Base-by-base conservation (phyloP, 1,140 invertebrate genomes). In the Aphaenogaster ashmeadi region DNA sequence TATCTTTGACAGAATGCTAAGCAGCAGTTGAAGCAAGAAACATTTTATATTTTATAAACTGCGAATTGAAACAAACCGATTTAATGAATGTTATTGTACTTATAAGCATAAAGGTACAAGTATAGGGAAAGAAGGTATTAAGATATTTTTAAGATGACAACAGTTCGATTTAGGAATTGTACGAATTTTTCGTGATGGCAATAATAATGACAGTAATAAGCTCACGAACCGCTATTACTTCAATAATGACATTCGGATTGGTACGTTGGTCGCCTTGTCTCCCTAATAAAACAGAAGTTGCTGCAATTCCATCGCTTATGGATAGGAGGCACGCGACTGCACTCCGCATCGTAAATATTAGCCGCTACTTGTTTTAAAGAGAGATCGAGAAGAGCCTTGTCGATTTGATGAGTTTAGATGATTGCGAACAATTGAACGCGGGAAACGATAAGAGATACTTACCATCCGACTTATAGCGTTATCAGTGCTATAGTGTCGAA, bases 231-330 rank as follows among this genome's bases (percentile, higher is more conserved):
- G 86, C 93, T 91, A 93, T 92, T 92, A 84, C 89, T 91, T 91
- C 87, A 92, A 92, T 93, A 94, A 93, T 92, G 87, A 90, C 87
- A 90, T 93, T 88, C 87, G 74, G 87, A 91, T 92, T 88, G 89
- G 88, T 90, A 92, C 87, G 91, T 87, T 88, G 88, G 88, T 85
- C 89, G 87, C 87, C 89, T 90, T 90, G 90, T 79, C 89, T 89
- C 87, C 88, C 93, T 93, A 94, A 93, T 93, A 94, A 94, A 93
- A 92, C 91, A 93, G 84, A 93, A 93, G 92, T 94, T 93, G 91
- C 92, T 94, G 91, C 92, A 88, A 93, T 93, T 94, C 86, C 88
- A 62, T 80, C 90, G 91, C 90, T 94, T 94, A 94, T 92, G 89
- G 90, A 90, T 78, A 64, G 36, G 33, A 67, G 62, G 66, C 94